These are phyloP conservation scores for Chelmon rostratus DNA, from an alignment of 2,797 vertebrate genomes.

Conservation along the genomic window DNA sequence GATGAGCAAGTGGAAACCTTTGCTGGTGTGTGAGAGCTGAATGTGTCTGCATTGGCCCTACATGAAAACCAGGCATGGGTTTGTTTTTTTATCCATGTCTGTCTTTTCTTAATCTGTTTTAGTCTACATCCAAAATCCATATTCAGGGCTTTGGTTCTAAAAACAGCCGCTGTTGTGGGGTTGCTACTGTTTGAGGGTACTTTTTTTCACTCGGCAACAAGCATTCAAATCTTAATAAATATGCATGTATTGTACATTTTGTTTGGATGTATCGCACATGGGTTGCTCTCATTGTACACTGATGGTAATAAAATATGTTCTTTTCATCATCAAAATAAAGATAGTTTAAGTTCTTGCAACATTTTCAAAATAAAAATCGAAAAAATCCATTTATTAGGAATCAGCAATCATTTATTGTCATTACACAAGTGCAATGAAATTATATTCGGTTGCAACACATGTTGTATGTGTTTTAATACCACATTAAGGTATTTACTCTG, in stretches of 20 bases:
- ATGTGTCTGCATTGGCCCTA: conserved; percentile 75
- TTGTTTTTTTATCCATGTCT: conserved; percentile 54
- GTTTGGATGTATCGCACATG: not conserved
- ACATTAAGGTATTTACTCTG: not conserved
- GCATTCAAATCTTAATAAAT: not conserved
- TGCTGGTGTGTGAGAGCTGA: conserved; percentile 82
- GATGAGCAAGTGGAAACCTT: conserved; percentile 88
- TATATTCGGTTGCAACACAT: no score
- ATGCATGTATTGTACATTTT: not conserved
- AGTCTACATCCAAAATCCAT: conserved; percentile 41
- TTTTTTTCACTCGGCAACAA: not conserved
- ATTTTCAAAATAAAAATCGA: no score
- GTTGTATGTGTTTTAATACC: not conserved
- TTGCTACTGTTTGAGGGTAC: conserved; percentile 50
- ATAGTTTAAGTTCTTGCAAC: not conserved
- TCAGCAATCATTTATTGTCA: no score
- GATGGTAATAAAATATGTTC: not conserved
- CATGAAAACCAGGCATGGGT: conserved; percentile 72
- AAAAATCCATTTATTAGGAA: no score
- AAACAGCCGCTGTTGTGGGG: conserved; percentile 41
- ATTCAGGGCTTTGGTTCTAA: conserved; percentile 49
- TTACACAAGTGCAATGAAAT: no score
- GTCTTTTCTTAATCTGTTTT: conserved; percentile 41
- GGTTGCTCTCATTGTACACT: not conserved
- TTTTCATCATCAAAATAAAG: not conserved